Conservation (phyloP, 2,113 vertebrate genomes). For the Lasiurus cinereus region DNA sequence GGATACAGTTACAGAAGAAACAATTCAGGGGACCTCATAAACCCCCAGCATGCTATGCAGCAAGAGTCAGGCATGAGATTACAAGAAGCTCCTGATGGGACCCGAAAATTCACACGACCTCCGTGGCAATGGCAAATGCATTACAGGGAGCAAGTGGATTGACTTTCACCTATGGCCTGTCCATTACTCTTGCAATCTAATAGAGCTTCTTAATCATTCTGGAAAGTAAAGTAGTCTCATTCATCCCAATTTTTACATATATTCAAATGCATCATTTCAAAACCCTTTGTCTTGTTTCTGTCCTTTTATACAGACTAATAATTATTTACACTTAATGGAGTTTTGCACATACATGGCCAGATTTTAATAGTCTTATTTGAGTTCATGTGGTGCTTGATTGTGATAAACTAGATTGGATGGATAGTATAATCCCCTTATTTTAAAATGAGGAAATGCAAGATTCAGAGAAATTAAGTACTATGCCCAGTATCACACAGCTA, state of each 20-base stretch:
- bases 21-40: not conserved
- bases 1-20: not conserved
- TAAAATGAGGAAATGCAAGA: not conserved
- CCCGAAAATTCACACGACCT: not conserved
- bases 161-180: not conserved
- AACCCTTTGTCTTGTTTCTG: not conserved
- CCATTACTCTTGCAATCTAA: not conserved
- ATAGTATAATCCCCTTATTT: not conserved
- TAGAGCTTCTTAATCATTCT: not conserved
- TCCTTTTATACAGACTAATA: not conserved
- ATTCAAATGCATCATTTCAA: not conserved
- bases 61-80: not conserved
- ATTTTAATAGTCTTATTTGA: constrained; percentile 21
- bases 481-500: not conserved
- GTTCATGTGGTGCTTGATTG: not conserved
- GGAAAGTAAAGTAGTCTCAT: not conserved
- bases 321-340: not conserved
- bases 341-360: not conserved
- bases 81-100: not conserved
- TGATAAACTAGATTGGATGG: not conserved
- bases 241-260: not conserved
- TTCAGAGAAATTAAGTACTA: not conserved
- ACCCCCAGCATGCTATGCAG: not conserved
- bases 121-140: not conserved
- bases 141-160: not conserved